Percentiles rank a stretch among this genome's conserved stretches.
phyloP scores from a whole-genome alignment of 1,140 invertebrate genomes.

The Drosophila setifemur region DNA sequence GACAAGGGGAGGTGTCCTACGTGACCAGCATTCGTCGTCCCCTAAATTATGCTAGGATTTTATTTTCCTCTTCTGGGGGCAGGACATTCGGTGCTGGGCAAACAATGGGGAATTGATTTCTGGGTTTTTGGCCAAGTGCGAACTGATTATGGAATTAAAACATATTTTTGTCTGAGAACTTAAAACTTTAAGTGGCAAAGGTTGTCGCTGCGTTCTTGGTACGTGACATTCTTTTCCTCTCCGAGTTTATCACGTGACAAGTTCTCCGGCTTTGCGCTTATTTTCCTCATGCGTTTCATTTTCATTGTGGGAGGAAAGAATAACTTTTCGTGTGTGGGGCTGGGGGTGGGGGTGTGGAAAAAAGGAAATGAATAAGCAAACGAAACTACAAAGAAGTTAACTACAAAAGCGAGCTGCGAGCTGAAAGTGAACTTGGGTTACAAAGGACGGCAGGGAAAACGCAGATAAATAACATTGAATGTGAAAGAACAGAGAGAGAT shows the following conservation, averaged over 20 bases:
- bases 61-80: not conserved
- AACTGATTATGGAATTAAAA: constrained; percentile 79
- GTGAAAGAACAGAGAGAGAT: constrained; percentile 42
- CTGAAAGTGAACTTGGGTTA: constrained; percentile 76
- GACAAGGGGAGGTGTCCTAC: constrained; percentile 14
- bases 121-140: constrained; percentile 49
- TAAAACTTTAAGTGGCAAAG: constrained; percentile 79
- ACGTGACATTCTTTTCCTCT: constrained; percentile 68
- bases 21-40: constrained; percentile 66
- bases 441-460: constrained; percentile 50
- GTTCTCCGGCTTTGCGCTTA: constrained; percentile 40
- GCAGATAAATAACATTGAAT: constrained; percentile 76
- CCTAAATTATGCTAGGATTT: constrained; percentile 56
- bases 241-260: constrained; percentile 72
- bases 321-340: constrained; percentile 42
- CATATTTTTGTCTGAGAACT: constrained; percentile 67
- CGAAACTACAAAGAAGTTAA: constrained; percentile 74
- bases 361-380: constrained; percentile 62
- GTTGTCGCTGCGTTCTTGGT: constrained; percentile 53
- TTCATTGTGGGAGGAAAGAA: constrained; percentile 49
- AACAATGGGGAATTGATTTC: constrained; percentile 75
- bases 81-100: not conserved
- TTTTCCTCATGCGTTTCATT: constrained; percentile 40
- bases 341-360: not conserved
- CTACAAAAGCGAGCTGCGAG: constrained; percentile 63